Base-by-base conservation (phyloP, 2,797 vertebrate species). In the Arctocebus calabarensis region DNA sequence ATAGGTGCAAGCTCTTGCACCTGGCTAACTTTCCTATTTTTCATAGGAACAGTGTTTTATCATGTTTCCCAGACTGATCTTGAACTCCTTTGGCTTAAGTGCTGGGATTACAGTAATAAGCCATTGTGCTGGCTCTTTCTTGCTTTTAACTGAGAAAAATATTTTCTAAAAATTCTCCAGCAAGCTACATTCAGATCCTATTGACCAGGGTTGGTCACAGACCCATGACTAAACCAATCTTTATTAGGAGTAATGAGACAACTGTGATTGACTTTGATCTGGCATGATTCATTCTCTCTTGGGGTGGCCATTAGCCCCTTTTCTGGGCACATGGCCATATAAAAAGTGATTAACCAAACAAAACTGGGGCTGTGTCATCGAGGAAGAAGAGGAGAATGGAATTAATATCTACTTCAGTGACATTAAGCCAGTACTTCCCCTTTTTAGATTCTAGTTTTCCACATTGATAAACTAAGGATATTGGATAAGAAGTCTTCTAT, bases 341-440 rank as follows among this genome's bases (percentile, higher is more conserved):
- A 48, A 37, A 55, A 88, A 88, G 45, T 74, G 62, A 88, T 73
- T 55, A 61, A n/a, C 13, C 74, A 81, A 68, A 78, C 23, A 81
- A 59, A 89, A 59, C 0, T 62, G 32, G n/a, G 27, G n/a, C 48
- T 91, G 71, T 97, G 37, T 75, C 45, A 34, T 88, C 22, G 64
- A 90, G 22, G 22, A 91, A 75, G 77, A 62, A 61, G 59, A 48
- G 2, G 13, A 89, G 7, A 32, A 68, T 83, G 8, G 70, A 91
- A 78, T 81, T 93, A 93, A 19, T 68, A 40, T 90, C 79, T 75
- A n/a, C n/a, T 82, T 94, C 20, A 52, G 1, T 84, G 82, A 94
- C 17, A 19, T 94, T 64, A 85, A 32, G 17, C 20, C 32, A 55
- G 45, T 84, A 57, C 20, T 14, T 82, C n/a, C 3, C 9, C n/a